A percentile compares a stretch with the other conserved stretches of the same genome.
Conservation (phyloP, 1,140 invertebrate species). For the Muscidifurax raptorellus region DNA sequence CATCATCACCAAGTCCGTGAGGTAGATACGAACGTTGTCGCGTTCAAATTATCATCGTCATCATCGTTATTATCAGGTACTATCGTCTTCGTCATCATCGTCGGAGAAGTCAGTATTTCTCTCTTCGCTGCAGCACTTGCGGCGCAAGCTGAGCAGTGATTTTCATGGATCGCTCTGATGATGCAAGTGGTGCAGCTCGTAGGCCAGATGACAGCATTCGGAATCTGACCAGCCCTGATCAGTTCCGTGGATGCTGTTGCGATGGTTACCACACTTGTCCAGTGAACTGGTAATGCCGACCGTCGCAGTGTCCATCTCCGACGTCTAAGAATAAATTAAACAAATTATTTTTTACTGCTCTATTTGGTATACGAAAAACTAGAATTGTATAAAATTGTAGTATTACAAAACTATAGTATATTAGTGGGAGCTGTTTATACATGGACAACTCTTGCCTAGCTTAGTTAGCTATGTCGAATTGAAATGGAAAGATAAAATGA, state of each 20-base stretch:
- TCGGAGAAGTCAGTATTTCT: not conserved
- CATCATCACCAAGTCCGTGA: not conserved
- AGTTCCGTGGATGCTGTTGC: slow-evolving; percentile 57
- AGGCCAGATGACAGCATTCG: slow-evolving; percentile 71
- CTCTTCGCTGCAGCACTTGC: not conserved
- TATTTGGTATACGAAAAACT: too few relatives aligned
- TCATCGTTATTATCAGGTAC: not conserved
- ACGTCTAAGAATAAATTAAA: not conserved
- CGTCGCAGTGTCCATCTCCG: not conserved
- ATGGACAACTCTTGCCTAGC: too few relatives aligned
- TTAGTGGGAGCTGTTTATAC: too few relatives aligned
- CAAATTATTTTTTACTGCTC: too few relatives aligned
- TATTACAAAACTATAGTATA: too few relatives aligned
- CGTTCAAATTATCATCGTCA: not conserved
- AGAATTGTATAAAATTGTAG: too few relatives aligned
- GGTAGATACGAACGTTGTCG: not conserved
- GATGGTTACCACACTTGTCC: slow-evolving; percentile 9
- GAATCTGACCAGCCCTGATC: slow-evolving; percentile 72
- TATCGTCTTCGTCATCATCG: not conserved
- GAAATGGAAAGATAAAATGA: too few relatives aligned
- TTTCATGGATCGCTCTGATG: slow-evolving; percentile 49
- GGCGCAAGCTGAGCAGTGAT: not conserved
- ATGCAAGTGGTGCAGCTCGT: slow-evolving; percentile 69
- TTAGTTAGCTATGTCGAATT: too few relatives aligned
- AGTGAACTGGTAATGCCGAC: not conserved